phyloP scores from a whole-genome alignment of 2,888 invertebrate genomes.

The Watsonalla binaria region DNA sequence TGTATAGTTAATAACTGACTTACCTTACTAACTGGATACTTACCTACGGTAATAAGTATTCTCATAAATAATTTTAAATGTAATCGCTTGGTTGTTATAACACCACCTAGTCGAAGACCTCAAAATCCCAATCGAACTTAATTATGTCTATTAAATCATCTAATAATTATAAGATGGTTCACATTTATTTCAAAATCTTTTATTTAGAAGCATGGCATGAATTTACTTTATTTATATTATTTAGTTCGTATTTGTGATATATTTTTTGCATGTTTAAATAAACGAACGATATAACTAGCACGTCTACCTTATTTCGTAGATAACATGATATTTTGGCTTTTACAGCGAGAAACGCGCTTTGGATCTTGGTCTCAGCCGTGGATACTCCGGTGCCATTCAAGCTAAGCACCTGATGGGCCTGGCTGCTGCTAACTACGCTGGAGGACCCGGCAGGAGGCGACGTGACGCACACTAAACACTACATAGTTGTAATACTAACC shows the following conservation, averaged over 20 bases:
- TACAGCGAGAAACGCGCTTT: constrained; percentile 90
- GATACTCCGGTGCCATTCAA: constrained; percentile 92
- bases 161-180: too few species aligned
- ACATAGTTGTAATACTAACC: neutral
- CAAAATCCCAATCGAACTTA: too few species aligned
- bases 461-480: constrained; percentile 74
- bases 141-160: too few species aligned
- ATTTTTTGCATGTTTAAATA: constrained; percentile 10
- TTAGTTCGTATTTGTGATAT: neutral
- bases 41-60: too few species aligned
- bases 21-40: too few species aligned
- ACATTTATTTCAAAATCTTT: too few species aligned
- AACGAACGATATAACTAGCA: constrained; percentile 9
- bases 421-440: constrained; percentile 92
- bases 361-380: constrained; percentile 92
- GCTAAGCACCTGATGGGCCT: constrained; percentile 95
- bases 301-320: neutral
- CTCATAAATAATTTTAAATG: too few species aligned
- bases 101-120: too few species aligned
- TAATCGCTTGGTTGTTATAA: too few species aligned
- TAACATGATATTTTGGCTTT: constrained; percentile 13
- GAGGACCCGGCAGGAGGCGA: constrained; percentile 92
- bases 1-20: too few species aligned
- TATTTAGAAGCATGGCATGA: neutral
- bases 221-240: constrained; percentile 2